A percentile compares a stretch with the other conserved stretches of the same genome.
phyloP scores from a whole-genome alignment of 2,113 vertebrate species.

The Etheostoma cragini region DNA sequence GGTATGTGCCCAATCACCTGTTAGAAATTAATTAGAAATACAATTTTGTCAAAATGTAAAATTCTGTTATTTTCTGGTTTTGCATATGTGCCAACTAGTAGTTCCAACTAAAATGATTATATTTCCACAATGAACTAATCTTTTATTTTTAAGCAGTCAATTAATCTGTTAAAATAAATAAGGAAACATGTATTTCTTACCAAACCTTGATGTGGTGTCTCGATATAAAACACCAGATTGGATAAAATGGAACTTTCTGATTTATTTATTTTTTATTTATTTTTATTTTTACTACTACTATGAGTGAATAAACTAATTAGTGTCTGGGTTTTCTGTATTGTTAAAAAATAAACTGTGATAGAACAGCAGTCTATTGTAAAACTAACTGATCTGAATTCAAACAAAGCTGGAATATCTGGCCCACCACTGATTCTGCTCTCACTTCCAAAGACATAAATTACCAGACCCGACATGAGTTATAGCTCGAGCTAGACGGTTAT shows the following conservation, averaged over 20 bases:
- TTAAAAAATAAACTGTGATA: slow-evolving; percentile 9
- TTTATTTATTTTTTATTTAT: too few relatives aligned
- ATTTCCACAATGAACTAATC: not conserved
- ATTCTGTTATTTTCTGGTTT: not conserved
- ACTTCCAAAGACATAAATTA: slow-evolving; percentile 61
- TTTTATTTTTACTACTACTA: too few relatives aligned
- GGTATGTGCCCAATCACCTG: not conserved
- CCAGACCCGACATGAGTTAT: slow-evolving; percentile 54
- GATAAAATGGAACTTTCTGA: not conserved
- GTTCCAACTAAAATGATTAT: not conserved
- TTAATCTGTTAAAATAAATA: not conserved
- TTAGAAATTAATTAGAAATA: too few relatives aligned
- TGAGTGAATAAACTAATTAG: not conserved
- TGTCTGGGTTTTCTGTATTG: not conserved
- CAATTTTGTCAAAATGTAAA: not conserved
- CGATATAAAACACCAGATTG: not conserved
- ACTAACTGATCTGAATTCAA: slow-evolving; percentile 13
- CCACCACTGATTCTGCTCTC: slow-evolving; percentile 24
- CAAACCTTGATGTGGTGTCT: not conserved
- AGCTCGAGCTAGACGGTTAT: slow-evolving; percentile 57
- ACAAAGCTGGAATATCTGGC: slow-evolving; percentile 2
- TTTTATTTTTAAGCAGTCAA: not conserved
- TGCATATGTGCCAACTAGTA: not conserved
- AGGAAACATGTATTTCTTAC: not conserved
- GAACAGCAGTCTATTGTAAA: not conserved